Evolutionary conservation across 2,888 invertebrate species (phyloP).

Genomic region (Argynnis bischoffii): DNA sequence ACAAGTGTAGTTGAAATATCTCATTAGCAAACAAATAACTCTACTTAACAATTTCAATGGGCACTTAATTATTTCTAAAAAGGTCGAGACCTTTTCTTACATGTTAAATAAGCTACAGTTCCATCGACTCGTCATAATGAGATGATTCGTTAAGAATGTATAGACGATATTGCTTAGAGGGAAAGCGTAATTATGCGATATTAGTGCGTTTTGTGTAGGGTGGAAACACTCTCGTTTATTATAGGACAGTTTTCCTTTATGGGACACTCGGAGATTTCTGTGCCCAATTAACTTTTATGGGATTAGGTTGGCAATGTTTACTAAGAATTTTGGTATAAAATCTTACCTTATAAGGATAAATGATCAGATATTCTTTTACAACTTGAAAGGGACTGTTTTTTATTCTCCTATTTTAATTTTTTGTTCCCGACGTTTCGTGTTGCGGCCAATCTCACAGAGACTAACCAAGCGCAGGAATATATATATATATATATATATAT

Average conservation of each 20-base stretch:
- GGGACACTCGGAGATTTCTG: not conserved
- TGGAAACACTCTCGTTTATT: constrained; percentile 9
- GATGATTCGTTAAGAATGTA: constrained; percentile 18
- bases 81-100: constrained; percentile 16
- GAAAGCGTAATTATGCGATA: constrained; percentile 3
- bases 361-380: too few relatives aligned
- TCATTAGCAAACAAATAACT: not conserved
- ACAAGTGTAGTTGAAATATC: not conserved
- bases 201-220: constrained; percentile 4
- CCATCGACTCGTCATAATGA: constrained; percentile 19
- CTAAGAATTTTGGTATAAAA: constrained; percentile 8
- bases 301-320: not conserved
- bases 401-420: too few relatives aligned
- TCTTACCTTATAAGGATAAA: not conserved
- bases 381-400: too few relatives aligned
- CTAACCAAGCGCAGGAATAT: too few relatives aligned
- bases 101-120: constrained; percentile 6
- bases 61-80: constrained; percentile 15
- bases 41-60: not conserved
- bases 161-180: constrained; percentile 13
- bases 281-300: constrained; percentile 12
- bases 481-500: too few relatives aligned
- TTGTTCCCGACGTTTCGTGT: too few relatives aligned
- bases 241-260: constrained; percentile 7
- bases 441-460: too few relatives aligned